Evolutionary conservation across 2,888 invertebrate species (phyloP), one percentile per base, ranked within the genome.

Genomic region (Pollenia labialis): DNA sequence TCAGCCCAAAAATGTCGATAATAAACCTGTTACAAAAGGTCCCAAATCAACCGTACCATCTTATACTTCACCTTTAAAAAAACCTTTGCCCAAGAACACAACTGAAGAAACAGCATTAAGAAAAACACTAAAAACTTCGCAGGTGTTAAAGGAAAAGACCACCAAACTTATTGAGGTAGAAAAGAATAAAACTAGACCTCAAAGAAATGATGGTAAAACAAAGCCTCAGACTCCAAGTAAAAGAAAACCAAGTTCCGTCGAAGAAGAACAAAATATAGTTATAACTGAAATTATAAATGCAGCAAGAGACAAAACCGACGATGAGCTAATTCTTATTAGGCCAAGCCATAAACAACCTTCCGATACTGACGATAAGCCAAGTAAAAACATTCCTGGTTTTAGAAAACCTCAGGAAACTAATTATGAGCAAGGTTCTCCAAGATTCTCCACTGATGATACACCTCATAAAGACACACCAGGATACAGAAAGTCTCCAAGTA

Each of bases 111-210:
- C 75, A 8, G 40, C 16, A 4, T n/a, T 72, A 9, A 75, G 16
- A 42, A 85, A 54, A 58, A 83, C 71, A 8, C 9, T 58, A 1
- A 82, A 71, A 50, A 69, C 79, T 18, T 50, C 44, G 1, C 76
- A 60, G 23, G 42, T 44, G 32, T 42, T 77, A 18, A 84, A 52
- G 14, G 81, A 68, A 0, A 75, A 60, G 10, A 56, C 58, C 9
- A 60, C n/a, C 16, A 79, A 74, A 69, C 12, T 85, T 1, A 68
- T 85, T 7, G 68, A 74, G 8, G 32, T 68, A n/a, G 66, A 68
- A 64, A 76, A 46, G 48, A 60, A 10, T 52, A 85, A 83, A 83
- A 66, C 12, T 14, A 68, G 77, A 44, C 58, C 54, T 23, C 76
- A 23, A 69, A 76, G 18, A 68, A 80, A 52, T 12, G 62, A 79